phyloP scores from a whole-genome alignment of 2,113 vertebrate species.

The Dromaius novaehollandiae region DNA sequence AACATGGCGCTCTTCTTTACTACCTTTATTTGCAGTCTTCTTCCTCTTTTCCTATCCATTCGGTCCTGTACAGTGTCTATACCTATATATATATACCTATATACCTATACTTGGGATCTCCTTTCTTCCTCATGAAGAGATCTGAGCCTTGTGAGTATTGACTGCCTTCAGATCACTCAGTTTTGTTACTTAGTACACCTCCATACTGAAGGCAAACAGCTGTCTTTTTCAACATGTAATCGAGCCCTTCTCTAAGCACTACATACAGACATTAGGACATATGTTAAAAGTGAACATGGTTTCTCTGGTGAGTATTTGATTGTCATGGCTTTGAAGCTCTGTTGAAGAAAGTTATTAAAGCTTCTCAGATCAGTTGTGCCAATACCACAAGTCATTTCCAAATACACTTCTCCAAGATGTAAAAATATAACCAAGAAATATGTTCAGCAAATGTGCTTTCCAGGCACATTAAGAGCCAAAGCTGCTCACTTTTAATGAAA shows the following conservation, averaged over 20 bases:
- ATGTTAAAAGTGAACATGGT: not conserved
- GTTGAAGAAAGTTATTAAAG: not conserved
- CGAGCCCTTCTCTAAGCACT: not conserved
- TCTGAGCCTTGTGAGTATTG: not conserved
- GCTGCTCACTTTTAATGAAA: not conserved
- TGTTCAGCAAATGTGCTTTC: not conserved
- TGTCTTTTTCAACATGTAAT: not conserved
- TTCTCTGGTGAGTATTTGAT: not conserved
- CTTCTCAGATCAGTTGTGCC: not conserved
- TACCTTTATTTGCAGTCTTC: not conserved
- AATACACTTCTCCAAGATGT: not conserved
- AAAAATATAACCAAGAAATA: not conserved
- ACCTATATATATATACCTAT: too few species aligned
- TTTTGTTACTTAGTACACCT: not conserved
- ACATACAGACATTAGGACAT: not conserved
- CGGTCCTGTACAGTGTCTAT: too few species aligned
- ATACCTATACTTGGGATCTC: rapidly evolving
- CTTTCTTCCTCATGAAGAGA: not conserved
- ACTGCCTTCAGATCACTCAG: not conserved
- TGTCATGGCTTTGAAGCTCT: not conserved
- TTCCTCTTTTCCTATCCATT: not conserved
- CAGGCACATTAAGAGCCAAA: not conserved
- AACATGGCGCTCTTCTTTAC: rapidly evolving
- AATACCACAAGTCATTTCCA: not conserved
- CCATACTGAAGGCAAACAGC: not conserved